These are phyloP conservation scores for Adelosebastes latens DNA, from an alignment of 2,797 vertebrate genomes.

Conservation along the genomic window DNA sequence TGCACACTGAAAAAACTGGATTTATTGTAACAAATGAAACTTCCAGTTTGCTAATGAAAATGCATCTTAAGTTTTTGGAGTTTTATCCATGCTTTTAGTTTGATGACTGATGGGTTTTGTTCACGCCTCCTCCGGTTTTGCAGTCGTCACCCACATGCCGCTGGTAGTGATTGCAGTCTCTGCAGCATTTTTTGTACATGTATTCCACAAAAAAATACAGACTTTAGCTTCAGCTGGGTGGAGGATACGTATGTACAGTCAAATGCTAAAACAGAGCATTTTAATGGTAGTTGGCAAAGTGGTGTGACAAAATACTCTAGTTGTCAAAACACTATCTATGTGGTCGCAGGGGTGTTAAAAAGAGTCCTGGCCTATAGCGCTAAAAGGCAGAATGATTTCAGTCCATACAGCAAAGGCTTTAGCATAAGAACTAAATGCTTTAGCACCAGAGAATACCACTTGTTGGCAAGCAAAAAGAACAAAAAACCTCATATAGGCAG, in stretches of 20 bases:
- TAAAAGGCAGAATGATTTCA: conserved; percentile 49
- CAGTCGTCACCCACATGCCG: conserved; percentile 6
- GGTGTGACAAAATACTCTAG: conserved; percentile 13
- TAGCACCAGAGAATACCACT: conserved; percentile 69
- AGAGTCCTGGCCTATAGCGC: conserved; percentile 1
- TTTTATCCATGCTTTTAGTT: conserved; percentile 33
- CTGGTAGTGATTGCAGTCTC: conserved; percentile 24
- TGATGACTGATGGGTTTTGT: conserved; percentile 13
- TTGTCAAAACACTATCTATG: conserved; percentile 9
- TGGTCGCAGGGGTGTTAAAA: conserved; percentile 3
- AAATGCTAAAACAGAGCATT: conserved; percentile 27
- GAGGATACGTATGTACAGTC: conserved; percentile 46
- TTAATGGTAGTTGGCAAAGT: conserved; percentile 7
- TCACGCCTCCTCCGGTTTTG: conserved; percentile 20
- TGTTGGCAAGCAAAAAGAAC: conserved; percentile 69
- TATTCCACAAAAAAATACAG: conserved; percentile 63
- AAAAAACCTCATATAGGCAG: conserved; percentile 33
- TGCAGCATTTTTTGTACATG: conserved; percentile 38
- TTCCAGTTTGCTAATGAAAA: conserved; percentile 29
- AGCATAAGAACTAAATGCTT: conserved; percentile 43
- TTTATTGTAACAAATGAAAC: conserved; percentile 7
- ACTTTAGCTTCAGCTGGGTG: conserved; percentile 70
- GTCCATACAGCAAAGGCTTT: conserved; percentile 23
- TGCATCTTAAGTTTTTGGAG: background rate
- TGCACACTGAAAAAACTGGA: background rate